These are phyloP conservation scores for Drosophila phalerata DNA, from an alignment of 2,888 invertebrate genomes.

Conservation along the genomic window DNA sequence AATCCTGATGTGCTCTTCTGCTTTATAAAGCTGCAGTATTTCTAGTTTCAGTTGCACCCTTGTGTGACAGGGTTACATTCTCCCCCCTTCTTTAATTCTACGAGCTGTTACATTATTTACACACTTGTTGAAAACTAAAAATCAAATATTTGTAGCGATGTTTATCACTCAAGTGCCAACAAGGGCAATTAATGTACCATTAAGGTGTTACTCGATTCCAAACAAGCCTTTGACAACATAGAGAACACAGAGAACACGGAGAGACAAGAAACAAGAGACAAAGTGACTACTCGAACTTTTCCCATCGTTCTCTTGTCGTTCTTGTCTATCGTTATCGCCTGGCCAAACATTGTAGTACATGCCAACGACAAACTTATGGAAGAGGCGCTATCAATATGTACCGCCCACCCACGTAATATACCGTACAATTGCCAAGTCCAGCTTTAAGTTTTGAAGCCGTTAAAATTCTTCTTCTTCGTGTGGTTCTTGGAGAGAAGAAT, in stretches of 20 bases:
- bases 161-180: conserved; percentile 78
- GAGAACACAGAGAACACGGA: conserved; percentile 5
- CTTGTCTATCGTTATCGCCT: conserved; percentile 35
- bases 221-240: conserved; percentile 49
- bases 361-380: conserved; percentile 54
- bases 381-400: conserved; percentile 62
- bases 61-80: not conserved
- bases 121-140: conserved; percentile 74
- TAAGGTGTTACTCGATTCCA: conserved; percentile 56
- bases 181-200: conserved; percentile 80
- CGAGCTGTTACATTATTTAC: conserved; percentile 67
- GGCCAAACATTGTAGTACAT: conserved; percentile 69
- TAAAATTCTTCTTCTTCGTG: not conserved
- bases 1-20: not conserved
- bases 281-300: conserved; percentile 42
- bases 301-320: conserved; percentile 32
- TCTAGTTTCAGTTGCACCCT: not conserved
- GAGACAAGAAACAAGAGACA: conserved; percentile 9
- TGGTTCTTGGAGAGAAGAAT: not conserved
- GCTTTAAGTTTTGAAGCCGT: conserved; percentile 6
- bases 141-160: conserved; percentile 79
- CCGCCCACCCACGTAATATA: conserved; percentile 62
- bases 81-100: not conserved
- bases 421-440: not conserved
- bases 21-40: too few species aligned